Evolutionary conservation across 2,113 vertebrate genomes (phyloP).

Genomic region (Pteropus alecto): DNA sequence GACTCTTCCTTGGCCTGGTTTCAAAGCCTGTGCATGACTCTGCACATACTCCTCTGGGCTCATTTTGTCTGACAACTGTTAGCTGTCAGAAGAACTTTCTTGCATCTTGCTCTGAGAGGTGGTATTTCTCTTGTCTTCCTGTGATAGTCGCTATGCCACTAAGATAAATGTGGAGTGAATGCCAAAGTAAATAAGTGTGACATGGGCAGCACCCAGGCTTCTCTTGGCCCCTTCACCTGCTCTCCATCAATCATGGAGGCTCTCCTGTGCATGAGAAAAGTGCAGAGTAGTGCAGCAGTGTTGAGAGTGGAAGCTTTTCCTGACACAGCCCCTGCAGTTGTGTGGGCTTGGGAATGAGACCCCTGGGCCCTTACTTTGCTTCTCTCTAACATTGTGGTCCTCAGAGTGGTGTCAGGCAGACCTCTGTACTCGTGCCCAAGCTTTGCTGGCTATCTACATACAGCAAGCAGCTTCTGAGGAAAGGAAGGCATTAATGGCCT

Average conservation of each 20-base stretch:
- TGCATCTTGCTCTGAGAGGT: background rate
- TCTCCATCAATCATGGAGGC: background rate
- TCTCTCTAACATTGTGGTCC: background rate
- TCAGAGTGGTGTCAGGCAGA: fast-evolving
- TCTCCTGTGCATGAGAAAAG: background rate
- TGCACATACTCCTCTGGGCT: background rate
- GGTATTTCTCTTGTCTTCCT: background rate
- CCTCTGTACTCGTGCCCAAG: background rate
- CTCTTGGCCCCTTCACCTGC: background rate
- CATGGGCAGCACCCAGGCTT: background rate
- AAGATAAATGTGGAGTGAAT: background rate
- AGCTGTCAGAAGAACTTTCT: background rate
- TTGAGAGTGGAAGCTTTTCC: background rate
- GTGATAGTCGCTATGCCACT: background rate
- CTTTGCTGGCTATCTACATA: background rate
- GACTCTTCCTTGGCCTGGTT: fast-evolving
- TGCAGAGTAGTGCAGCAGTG: background rate
- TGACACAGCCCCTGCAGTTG: background rate
- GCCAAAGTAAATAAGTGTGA: background rate
- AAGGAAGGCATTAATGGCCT: background rate
- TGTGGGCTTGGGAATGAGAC: background rate
- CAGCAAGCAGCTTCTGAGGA: background rate
- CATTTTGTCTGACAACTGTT: background rate
- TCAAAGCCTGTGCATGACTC: background rate
- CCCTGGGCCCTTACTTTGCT: fast-evolving